phyloP scores from a whole-genome alignment of 2,888 invertebrate genomes.

The Drymonia ruficornis region DNA sequence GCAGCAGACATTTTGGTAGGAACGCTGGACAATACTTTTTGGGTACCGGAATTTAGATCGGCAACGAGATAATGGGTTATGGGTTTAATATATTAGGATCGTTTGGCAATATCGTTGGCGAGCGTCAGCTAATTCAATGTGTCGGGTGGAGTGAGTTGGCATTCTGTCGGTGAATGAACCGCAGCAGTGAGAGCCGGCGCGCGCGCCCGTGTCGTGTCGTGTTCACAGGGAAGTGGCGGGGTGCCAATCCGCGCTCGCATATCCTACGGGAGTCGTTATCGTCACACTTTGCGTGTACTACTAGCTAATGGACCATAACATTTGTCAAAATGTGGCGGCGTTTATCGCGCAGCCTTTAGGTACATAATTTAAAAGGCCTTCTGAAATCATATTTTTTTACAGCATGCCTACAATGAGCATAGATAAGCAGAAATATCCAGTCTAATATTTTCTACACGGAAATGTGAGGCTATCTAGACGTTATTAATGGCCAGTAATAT shows the following conservation, averaged over 20 bases:
- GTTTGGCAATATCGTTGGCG: conserved; percentile 43
- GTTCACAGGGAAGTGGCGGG: conserved; percentile 58
- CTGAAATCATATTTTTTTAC: background rate
- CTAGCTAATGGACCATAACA: conserved; percentile 52
- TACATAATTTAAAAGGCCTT: conserved; percentile 1
- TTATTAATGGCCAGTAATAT: conserved; percentile 2
- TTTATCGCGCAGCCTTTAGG: conserved; percentile 16
- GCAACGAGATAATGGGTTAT: conserved; percentile 35
- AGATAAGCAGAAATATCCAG: background rate
- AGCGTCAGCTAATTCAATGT: conserved; percentile 47
- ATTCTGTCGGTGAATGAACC: conserved; percentile 53
- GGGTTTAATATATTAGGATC: conserved; percentile 44
- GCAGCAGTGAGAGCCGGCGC: conserved; percentile 30
- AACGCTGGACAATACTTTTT: conserved; percentile 30
- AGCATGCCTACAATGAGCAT: background rate
- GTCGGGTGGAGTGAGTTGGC: conserved; percentile 33
- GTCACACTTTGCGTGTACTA: conserved; percentile 48
- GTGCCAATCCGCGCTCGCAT: conserved; percentile 60
- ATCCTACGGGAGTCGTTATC: conserved; percentile 55
- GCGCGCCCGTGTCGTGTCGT: conserved; percentile 12
- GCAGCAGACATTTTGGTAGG: conserved; percentile 33
- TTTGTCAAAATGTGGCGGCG: conserved; percentile 36
- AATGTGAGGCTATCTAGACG: background rate
- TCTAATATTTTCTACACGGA: background rate
- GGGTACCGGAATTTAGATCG: conserved; percentile 31